Conservation (phyloP, 2,113 vertebrate species). For the Hippolais icterina region DNA sequence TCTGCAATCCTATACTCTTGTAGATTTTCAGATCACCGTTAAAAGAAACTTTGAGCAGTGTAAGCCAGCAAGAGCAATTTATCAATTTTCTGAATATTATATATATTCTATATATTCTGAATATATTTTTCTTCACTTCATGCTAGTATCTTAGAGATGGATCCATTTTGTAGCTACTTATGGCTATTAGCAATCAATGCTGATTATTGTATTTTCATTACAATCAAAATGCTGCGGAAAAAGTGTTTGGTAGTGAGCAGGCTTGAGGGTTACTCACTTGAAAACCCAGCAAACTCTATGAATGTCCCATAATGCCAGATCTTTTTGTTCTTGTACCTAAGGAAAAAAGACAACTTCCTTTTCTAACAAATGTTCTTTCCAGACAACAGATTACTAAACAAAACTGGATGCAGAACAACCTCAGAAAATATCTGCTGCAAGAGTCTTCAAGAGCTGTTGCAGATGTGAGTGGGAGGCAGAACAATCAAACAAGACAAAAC, state of each 20-base stretch:
- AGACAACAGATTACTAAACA: background rate
- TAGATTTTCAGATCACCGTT: background rate
- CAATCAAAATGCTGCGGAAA: background rate
- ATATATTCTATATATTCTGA: too few species aligned
- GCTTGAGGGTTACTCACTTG: background rate
- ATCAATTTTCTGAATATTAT: background rate
- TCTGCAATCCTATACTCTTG: background rate
- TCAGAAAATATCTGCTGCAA: background rate
- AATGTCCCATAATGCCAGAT: background rate
- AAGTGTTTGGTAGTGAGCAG: background rate
- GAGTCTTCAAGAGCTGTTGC: background rate
- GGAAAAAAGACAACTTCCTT: background rate
- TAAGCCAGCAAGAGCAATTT: background rate
- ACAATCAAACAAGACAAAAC: background rate
- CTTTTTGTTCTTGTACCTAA: background rate
- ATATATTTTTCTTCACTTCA: background rate
- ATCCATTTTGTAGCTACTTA: background rate
- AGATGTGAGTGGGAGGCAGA: background rate
- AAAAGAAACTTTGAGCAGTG: background rate
- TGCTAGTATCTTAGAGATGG: background rate
- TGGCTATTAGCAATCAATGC: background rate
- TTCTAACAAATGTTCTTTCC: background rate
- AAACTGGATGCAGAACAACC: background rate
- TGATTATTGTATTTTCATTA: background rate
- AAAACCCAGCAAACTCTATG: background rate